phyloP scores from a whole-genome alignment of 2,797 vertebrate genomes.

The Epinephelus awoara region DNA sequence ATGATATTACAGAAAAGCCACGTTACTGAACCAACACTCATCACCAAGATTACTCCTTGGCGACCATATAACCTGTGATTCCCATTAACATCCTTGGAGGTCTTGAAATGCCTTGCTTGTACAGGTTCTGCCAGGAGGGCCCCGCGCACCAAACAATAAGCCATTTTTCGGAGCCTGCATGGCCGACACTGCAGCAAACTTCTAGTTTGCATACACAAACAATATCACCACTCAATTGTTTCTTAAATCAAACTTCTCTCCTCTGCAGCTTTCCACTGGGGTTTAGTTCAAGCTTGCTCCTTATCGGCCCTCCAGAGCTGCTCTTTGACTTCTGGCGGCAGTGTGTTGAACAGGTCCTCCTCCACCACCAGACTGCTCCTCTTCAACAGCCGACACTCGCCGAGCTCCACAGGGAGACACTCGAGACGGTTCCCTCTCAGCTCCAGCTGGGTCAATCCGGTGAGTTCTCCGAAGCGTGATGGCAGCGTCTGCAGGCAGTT shows the following conservation, averaged over 20 bases:
- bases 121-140: slow-evolving; percentile 1
- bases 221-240: slow-evolving; percentile 7
- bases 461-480: slow-evolving; percentile 95
- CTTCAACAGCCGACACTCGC: slow-evolving; percentile 94
- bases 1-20: slow-evolving; percentile 42
- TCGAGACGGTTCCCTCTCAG: slow-evolving; percentile 97
- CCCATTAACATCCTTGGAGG: slow-evolving; percentile 4
- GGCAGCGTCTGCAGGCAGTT: slow-evolving; percentile 95
- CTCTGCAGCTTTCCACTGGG: slow-evolving; percentile 1
- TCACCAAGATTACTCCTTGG: neutral
- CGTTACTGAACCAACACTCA: slow-evolving; percentile 10
- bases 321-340: slow-evolving; percentile 96
- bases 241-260: slow-evolving; percentile 9
- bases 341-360: slow-evolving; percentile 96
- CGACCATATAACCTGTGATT: neutral
- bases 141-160: slow-evolving; percentile 7
- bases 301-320: slow-evolving; percentile 96
- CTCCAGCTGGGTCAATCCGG: slow-evolving; percentile 94
- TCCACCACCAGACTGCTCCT: slow-evolving; percentile 95
- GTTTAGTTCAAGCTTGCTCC: slow-evolving; percentile 90
- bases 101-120: slow-evolving; percentile 16
- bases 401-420: slow-evolving; percentile 96
- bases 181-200: slow-evolving; percentile 21
- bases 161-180: neutral
- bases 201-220: slow-evolving; percentile 19